Percentiles rank a stretch among this genome's conserved stretches.
phyloP scores from a whole-genome alignment of 2,113 vertebrate genomes.

The Triplophysa rosa region DNA sequence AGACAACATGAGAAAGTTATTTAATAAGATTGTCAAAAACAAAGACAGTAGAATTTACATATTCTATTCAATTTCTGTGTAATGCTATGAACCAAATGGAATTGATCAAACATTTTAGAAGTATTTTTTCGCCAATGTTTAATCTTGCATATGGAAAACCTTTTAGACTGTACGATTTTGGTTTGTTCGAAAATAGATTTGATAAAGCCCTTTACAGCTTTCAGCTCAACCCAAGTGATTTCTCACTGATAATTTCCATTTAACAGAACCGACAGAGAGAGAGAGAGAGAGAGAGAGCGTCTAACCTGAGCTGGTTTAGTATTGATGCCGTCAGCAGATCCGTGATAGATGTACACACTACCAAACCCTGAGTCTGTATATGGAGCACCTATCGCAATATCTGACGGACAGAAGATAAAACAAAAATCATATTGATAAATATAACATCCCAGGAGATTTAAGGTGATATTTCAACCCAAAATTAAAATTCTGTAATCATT shows the following conservation, averaged over 20 bases:
- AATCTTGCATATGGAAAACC: conserved; percentile 15
- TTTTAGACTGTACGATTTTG: neutral
- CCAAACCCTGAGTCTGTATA: conserved; percentile 82
- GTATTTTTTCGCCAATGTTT: neutral
- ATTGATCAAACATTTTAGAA: neutral
- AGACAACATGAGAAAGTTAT: neutral
- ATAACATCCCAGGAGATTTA: too few species aligned
- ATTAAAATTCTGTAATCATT: too few species aligned
- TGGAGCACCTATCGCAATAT: conserved; percentile 92
- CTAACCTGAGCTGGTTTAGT: conserved; percentile 86
- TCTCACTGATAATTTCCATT: neutral
- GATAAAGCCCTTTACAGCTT: neutral
- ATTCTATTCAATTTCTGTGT: too few species aligned
- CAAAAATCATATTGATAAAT: too few species aligned
- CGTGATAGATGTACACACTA: conserved; percentile 92
- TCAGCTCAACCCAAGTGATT: neutral
- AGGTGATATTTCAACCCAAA: too few species aligned
- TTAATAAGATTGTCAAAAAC: too few species aligned
- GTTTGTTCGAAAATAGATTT: neutral
- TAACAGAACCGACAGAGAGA: neutral
- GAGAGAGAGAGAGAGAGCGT: neutral
- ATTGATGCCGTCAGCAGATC: conserved; percentile 83
- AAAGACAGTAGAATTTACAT: too few species aligned
- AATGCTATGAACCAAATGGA: neutral
- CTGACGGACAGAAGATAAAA: conserved; percentile 69